Base-by-base conservation (phyloP, 2,797 vertebrate genomes). In the Leptoclinus maculatus region DNA sequence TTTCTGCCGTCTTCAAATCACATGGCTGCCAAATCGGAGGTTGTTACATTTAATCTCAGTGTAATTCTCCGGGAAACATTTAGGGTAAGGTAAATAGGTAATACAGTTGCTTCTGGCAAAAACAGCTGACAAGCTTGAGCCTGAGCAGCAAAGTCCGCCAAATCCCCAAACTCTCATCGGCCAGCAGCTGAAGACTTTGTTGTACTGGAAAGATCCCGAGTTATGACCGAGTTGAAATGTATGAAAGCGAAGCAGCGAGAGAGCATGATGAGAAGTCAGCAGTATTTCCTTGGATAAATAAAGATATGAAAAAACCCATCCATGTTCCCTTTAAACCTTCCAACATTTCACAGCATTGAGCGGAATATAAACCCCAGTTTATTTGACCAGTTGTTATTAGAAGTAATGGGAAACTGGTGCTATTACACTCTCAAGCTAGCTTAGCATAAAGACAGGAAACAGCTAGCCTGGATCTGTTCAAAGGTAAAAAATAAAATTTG, bases 131-230 rank as follows among this genome's bases (percentile, higher is more conserved):
- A 81, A 65, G 21, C 38, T 69, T 73, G 84, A 87, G 74, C 79
- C 69, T 71, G 7, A 57, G 63, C 85, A 83, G 76, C 76, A 76
- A 78, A 71, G 56, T 71, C 38, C 21, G 59, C 29, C 19, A 84
- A 86, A 83, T 79, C 79, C 74, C 58, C 8, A 58, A 75, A 74
- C 43, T 29, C 36, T 66, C 54, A 59, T 66, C 17, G 19, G 74
- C 51, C 79, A 62, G 36, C 23, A 67, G 78, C 76, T 75, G 41
- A 73, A 74, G 75, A 73, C 72, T 87, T 65, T 82, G 67, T 71
- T 75, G 49, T 16, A 54, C 67, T 91, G 89, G 86, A 89, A 74
- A 60, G 39, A 80, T 63, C 65, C 80, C 89, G 87, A 88, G 70
- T 47, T 66, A 66, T 78, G 78, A 80, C 76, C 65, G 71, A 78